A percentile compares a stretch with the other conserved stretches of the same genome.
Evolutionary conservation across 1,140 invertebrate species (phyloP).

Genomic region (fruit fly (Drosophila melanogaster)): DNA sequence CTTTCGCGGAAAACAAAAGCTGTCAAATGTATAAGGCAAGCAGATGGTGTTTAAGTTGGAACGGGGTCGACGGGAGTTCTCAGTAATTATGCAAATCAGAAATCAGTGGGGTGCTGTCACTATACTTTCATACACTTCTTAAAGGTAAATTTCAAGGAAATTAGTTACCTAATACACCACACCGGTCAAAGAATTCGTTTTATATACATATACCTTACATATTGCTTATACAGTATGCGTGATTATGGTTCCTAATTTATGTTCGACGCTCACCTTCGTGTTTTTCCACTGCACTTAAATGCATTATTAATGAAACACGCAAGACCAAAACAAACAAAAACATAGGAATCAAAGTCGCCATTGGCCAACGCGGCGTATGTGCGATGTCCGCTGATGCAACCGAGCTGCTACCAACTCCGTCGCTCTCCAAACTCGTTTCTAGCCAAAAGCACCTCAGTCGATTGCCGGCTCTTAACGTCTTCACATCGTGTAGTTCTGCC

Average conservation of each 20-base stretch:
- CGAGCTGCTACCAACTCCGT: constrained; percentile 32
- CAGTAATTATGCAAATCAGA: constrained; percentile 71
- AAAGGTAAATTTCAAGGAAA: constrained; percentile 62
- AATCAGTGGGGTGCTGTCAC: constrained; percentile 5
- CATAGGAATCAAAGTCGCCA: constrained; percentile 32
- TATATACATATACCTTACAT: not conserved
- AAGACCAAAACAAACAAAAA: constrained; percentile 37
- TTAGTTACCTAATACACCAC: too few relatives aligned
- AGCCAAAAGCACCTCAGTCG: constrained; percentile 52
- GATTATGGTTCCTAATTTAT: constrained; percentile 50
- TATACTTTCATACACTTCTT: not conserved
- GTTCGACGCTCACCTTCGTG: constrained; percentile 31
- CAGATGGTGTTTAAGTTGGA: not conserved
- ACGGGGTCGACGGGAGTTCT: constrained; percentile 6
- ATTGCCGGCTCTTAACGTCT: constrained; percentile 66
- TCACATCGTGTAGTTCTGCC: constrained; percentile 55
- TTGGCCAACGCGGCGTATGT: constrained; percentile 65
- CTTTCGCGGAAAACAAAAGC: constrained; percentile 38
- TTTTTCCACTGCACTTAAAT: constrained; percentile 73
- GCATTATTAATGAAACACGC: constrained; percentile 73
- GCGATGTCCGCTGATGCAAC: constrained; percentile 65
- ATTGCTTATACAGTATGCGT: constrained; percentile 49
- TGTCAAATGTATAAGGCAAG: constrained; percentile 49
- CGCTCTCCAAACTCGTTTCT: constrained; percentile 26
- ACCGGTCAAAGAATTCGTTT: not conserved